These are phyloP conservation scores for Elephantulus edwardii DNA, from an alignment of 2,113 vertebrate genomes.

Conservation along the genomic window DNA sequence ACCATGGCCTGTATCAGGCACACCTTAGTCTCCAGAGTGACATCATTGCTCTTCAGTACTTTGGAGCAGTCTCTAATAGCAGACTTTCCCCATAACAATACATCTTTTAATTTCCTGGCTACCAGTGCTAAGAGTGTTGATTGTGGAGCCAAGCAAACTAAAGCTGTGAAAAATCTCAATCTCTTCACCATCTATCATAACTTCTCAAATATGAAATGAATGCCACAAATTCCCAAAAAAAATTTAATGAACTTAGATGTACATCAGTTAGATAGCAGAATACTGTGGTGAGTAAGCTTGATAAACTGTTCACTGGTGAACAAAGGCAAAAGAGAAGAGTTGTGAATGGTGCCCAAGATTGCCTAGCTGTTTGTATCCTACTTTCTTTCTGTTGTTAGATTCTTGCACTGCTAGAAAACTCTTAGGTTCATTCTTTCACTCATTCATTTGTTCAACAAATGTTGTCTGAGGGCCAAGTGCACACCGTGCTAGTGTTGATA, in stretches of 20 bases:
- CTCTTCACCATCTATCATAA: too few species aligned
- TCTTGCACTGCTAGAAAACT: not conserved
- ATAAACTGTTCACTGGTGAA: not conserved
- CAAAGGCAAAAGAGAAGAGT: not conserved
- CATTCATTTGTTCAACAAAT: not conserved
- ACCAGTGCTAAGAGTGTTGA: too few species aligned
- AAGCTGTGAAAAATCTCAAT: too few species aligned
- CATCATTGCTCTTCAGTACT: too few species aligned
- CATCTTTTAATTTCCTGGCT: too few species aligned
- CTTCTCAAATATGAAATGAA: not conserved
- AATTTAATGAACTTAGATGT: not conserved
- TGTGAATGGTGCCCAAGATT: not conserved
- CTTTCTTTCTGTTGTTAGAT: too few species aligned
- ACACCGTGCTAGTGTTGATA: not conserved
- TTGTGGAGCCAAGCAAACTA: too few species aligned
- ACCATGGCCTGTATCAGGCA: too few species aligned
- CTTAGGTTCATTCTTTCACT: not conserved
- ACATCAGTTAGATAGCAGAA: not conserved
- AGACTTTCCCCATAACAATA: too few species aligned
- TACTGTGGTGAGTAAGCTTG: not conserved
- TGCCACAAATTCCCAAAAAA: not conserved
- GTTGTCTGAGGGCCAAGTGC: not conserved
- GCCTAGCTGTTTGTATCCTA: not conserved
- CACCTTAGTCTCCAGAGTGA: too few species aligned
- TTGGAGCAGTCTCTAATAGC: too few species aligned